phyloP scores from a whole-genome alignment of 2,797 vertebrate species.

The Cichlasoma orientale region DNA sequence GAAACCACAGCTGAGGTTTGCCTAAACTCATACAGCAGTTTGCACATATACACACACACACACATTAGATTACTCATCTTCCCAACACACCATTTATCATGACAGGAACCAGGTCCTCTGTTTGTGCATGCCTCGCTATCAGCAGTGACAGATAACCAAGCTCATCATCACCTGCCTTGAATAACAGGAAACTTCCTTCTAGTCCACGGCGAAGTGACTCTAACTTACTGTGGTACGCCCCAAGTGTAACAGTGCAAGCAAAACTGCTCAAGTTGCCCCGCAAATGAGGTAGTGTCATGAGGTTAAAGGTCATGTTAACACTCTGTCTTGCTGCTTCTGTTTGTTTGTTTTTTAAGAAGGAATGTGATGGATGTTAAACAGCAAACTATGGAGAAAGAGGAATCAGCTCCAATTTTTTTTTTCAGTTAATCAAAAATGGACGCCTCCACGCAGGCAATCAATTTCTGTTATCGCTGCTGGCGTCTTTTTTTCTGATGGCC shows the following conservation, averaged over 20 bases:
- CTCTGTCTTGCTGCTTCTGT: neutral
- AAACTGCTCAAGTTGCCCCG: neutral
- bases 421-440: neutral
- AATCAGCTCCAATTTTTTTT: neutral
- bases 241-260: neutral
- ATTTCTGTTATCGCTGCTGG: neutral
- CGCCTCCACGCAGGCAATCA: neutral
- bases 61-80: conserved; percentile 12
- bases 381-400: neutral
- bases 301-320: conserved; percentile 42
- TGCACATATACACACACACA: conserved; percentile 5
- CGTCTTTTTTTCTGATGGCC: neutral
- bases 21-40: neutral
- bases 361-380: neutral
- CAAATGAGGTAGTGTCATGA: neutral
- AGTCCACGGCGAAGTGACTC: neutral
- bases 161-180: neutral
- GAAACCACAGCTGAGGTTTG: neutral
- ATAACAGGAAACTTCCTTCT: neutral
- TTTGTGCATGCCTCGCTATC: conserved; percentile 19
- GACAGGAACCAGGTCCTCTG: conserved; percentile 16
- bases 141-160: neutral
- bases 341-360: conserved; percentile 7
- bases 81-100: conserved; percentile 23
- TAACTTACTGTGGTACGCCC: neutral